These are phyloP conservation scores for Siderastrea radians DNA, from an alignment of 92 coral and sea anemone genomes.

Conservation along the genomic window DNA sequence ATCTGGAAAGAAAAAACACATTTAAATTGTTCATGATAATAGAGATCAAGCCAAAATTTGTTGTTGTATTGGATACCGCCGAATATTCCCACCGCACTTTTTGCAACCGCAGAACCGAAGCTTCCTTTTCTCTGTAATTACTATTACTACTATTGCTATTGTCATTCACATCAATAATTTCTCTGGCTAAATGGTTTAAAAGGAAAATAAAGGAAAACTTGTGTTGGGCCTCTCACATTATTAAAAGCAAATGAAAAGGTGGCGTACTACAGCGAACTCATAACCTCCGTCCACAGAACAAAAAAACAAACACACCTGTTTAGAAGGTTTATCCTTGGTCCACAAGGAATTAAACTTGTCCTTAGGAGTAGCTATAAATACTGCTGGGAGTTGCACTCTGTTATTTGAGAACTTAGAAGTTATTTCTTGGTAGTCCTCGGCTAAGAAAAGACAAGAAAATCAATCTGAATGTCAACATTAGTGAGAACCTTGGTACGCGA, in stretches of 20 bases:
- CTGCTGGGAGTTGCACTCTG: constrained; percentile 86
- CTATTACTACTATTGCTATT: too few relatives aligned
- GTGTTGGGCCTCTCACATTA: neutral
- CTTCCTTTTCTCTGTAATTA: too few relatives aligned
- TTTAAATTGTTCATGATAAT: too few relatives aligned
- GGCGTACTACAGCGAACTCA: neutral
- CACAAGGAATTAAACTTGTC: constrained; percentile 87
- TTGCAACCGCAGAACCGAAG: too few relatives aligned
- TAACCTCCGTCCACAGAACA: neutral
- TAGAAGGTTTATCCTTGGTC: constrained; percentile 89
- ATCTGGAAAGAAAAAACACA: too few relatives aligned
- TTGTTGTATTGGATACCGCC: too few relatives aligned
- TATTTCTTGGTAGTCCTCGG: constrained; percentile 85
- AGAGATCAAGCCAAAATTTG: too few relatives aligned
- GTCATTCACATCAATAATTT: too few relatives aligned
- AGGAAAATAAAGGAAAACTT: too few relatives aligned
- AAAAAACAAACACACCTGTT: constrained; percentile 62
- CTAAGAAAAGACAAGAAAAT: constrained; percentile 36
- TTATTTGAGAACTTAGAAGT: constrained; percentile 81
- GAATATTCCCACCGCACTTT: too few relatives aligned
- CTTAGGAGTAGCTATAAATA: constrained; percentile 90
- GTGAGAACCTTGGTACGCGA: too few relatives aligned
- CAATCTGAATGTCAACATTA: neutral
- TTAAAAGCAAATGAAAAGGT: neutral
- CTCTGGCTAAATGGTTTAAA: too few relatives aligned